Evolutionary conservation across 2,113 vertebrate species (phyloP), one percentile per base, ranked within the genome.

Genomic region (Pteronura brasiliensis): DNA sequence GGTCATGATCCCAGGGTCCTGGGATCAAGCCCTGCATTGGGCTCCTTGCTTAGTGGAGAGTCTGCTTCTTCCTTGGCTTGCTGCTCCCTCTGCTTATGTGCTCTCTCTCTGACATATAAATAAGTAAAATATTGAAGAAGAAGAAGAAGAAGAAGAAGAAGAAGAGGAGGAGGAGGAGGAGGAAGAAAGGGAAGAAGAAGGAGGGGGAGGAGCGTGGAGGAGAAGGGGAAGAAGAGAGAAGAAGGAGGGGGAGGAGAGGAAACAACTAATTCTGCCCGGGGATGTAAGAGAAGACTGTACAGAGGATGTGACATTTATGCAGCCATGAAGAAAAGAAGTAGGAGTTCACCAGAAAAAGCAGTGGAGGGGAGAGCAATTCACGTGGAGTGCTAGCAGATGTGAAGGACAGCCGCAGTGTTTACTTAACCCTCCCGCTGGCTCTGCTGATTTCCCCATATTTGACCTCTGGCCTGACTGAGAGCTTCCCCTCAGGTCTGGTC

Each of bases 321-420:
- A 59, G 12, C 31, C 4, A 0, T 79, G 72, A 94, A 88, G 81
- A 88, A 97, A 92, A 95, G 18, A 29, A 86, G 95, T 79, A 61
- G 93, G 77, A 82, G 86, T 47, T 90, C 65, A 57, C 92, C 90
- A 95, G 65, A 83, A 87, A 95, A 95, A 84, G 83, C 79, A 86
- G 76, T 1, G 25, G 55, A 83, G 34, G 34, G 71, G 5, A 80
- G 25, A 59, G 49, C 31, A 6, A 49, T 74, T 72, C 63, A 72
- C 49, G 63, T 21, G 39, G 69, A 20, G 29, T 0, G 0, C 44
- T 3, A 23, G 47, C 81, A 72, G 55, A 36, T 15, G 18, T 1
- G 1, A 49, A 42, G 49, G 36, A 57, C 87, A 34, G 0, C 6
- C 6, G 7, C 79, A 9, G 1, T 2, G 39, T 20, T 25, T 15